Evolutionary conservation across 2,113 vertebrate species (phyloP), one percentile per base, ranked within the genome.

Genomic region (Macaca nemestrina): DNA sequence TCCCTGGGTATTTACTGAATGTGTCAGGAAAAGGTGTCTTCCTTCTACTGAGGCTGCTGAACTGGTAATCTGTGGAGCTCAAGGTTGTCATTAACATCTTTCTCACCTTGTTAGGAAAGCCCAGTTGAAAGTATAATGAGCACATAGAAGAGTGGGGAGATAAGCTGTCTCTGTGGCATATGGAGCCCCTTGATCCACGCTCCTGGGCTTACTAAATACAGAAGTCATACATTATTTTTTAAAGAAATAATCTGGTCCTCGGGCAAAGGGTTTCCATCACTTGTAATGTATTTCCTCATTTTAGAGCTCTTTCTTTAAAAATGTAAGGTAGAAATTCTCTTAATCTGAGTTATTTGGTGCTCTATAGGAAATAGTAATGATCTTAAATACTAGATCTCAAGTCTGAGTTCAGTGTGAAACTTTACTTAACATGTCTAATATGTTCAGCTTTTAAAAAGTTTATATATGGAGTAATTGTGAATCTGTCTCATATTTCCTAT

Each of bases 351-450:
- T 87, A 50, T 40, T 95, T 87, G n/a, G 61, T 90, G 40, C 0
- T 35, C 35, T 52, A 18, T 80, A 50, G 52, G 45, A 73, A n/a
- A 79, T 14, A 68, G 11, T 35, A 22, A 52, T 30, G 64, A 91
- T 59, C 30, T 85, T 88, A 78, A 83, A 81, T 57, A 23, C 67
- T 61, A 25, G 45, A 70, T 93, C 7, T 59, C 18, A 20, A 20
- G 64, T 75, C 30, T 85, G 20, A 45, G 13, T 64, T 88, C 64
- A 38, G 59, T 43, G 32, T 94, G 14, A 89, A 82, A 50, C n/a
- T 85, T 82, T 8, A 45, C 32, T 16, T 89, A 89, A 35, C 16
- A 17, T 70, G 94, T 96, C 48, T 83, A 79, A 83, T 10, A 50
- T n/a, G 13, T 85, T 75, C 8, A 92, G 9, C 7, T 59, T 91